Base-by-base conservation (phyloP, 2,888 invertebrate species). In the Yponomeuta evonymella region DNA sequence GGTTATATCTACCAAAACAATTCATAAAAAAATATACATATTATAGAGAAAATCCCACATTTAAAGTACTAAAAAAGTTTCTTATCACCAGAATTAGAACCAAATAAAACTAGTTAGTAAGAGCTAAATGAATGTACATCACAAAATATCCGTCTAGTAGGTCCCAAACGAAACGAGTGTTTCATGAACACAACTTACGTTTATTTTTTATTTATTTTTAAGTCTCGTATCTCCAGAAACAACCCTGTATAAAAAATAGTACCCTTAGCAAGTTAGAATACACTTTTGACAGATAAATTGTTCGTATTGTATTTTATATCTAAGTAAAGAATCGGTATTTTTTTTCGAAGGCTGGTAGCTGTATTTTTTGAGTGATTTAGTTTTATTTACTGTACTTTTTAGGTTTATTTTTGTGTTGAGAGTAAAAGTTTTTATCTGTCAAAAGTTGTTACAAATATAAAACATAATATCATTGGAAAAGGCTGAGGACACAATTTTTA, bases 401-500 rank as follows among this genome's bases (percentile, higher is more conserved):
- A 71, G 23, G 30, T 64, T 51, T 23, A 65, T 70, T 67, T 71
- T 67, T 71, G 23, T 68, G 62, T 51, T 15, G 51, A 58, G 15
- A 1, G 12, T 8, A 43, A 8, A 5, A 43, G 43, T 33, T 5
- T 8, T 83, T 83, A 79, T 82, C 85, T 83, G 84, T 86, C 81
- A 81, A 79, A 79, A 76, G 75, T 58, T 58, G 75, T 73, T 75
- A 75, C 78, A 75, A 78, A 80, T 83, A 81, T 79, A 78, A 79
- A 84, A 85, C 82, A 82, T 79, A 81, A 90, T 92, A 92, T 92
- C 91, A 92, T 90, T 87, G 79, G 80, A 86, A 88, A 90, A 91
- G 91, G 92, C 92, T 91, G 92, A 91, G 90, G 92, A 88, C 86
- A 85, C 87, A 88, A 87, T 88, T 90, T 88, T 90, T 86, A 88